Evolutionary conservation across 2,797 vertebrate species (phyloP), one percentile per base, ranked within the genome.

Genomic region (Glyptemys insculpta): DNA sequence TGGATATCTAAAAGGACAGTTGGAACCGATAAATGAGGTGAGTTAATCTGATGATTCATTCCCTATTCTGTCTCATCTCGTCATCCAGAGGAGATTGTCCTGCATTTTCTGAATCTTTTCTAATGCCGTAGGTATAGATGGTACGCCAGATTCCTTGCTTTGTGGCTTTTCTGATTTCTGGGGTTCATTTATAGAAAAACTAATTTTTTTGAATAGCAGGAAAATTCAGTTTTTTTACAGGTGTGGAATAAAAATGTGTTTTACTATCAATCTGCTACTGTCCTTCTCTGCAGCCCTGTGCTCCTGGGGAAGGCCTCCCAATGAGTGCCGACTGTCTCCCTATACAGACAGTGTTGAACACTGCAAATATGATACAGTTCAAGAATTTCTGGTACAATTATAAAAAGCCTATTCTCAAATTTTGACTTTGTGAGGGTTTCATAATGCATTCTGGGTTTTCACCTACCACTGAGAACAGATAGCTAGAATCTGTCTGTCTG

Each of bases 21-120:
- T 99, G 99, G 99, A 99, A 98, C 99, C 99, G 96, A 98, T 99
- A 98, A 99, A 98, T 93, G 98, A 99, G 98, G 99, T 99, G 98
- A 98, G 99, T 98, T 97, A 96, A 98, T 98, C 92, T 76, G 80
- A 92, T 97, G 96, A 97, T 97, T 96, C 91, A 94, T 97, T 93
- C 96, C 85, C 47, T 0, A 8, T 84, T 96, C 90, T 93, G 86
- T 96, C 95, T 97, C 94, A 93, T 94, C 50, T 10, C 88, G 95
- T 85, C 79, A 53, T 97, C 96, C 93, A 93, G 93, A 95, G 94
- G 94, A 93, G 94, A 95, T 97, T 93, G 95, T 91, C 93, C 97
- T 25, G 78, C 82, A 21, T 94, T 92, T 95, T 96, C 92, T 95
- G 94, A 91, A 94, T 93, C 91, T 95, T 83, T 65, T 56, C 87